phyloP scores from a whole-genome alignment of 2,888 invertebrate species.

The Drosophila kanekoi region DNA sequence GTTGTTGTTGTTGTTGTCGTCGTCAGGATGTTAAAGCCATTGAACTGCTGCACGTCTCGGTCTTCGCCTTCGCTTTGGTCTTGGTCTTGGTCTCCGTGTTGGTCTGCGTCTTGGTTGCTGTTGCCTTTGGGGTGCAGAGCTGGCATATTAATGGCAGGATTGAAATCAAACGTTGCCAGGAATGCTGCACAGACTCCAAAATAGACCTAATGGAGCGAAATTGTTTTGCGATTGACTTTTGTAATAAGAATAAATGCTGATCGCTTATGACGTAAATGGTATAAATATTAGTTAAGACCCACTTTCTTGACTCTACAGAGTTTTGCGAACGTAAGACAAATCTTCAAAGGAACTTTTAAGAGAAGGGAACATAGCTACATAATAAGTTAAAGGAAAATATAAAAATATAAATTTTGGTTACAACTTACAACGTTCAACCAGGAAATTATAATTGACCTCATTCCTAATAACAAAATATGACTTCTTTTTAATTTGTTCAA shows the following conservation, averaged over 20 bases:
- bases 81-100: conserved; percentile 2
- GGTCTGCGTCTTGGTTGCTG: conserved; percentile 8
- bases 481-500: too few relatives aligned
- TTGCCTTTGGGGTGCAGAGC: conserved; percentile 42
- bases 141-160: conserved; percentile 76
- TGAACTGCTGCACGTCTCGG: conserved; percentile 46
- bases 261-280: conserved; percentile 44
- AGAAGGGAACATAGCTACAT: too few relatives aligned
- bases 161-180: conserved; percentile 56
- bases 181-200: conserved; percentile 39
- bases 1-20: conserved; percentile 18
- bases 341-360: background rate
- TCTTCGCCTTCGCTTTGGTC: background rate
- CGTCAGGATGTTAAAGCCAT: conserved; percentile 47
- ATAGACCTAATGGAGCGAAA: conserved; percentile 52
- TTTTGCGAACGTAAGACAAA: background rate
- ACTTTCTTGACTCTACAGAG: background rate
- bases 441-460: too few relatives aligned
- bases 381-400: too few relatives aligned
- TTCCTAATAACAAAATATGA: too few relatives aligned
- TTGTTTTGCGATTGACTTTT: conserved; percentile 40
- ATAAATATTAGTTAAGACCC: conserved; percentile 18
- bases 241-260: conserved; percentile 29
- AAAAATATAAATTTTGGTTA: too few relatives aligned
- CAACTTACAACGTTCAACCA: too few relatives aligned